Evolutionary conservation across 2,888 invertebrate genomes (phyloP).

Genomic region (Catocala fraxini): DNA sequence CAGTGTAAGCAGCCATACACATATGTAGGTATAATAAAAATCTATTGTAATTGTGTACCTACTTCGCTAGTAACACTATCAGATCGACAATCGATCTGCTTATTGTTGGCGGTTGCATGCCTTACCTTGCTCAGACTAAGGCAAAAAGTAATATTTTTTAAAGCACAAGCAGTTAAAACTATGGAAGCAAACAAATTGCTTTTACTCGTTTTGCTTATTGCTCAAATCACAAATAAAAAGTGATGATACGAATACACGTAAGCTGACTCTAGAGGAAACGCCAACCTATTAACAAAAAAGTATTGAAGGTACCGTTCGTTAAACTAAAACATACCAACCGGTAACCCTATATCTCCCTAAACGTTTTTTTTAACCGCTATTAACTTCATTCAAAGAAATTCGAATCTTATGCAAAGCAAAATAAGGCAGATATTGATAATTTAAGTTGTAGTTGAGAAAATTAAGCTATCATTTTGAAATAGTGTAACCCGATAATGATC

Average conservation of each 20-base stretch:
- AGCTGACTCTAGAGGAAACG: constrained; percentile 33
- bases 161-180: no score
- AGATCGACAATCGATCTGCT: no score
- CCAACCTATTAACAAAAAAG: constrained; percentile 20
- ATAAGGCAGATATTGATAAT: constrained; percentile 43
- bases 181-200: no score
- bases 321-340: constrained; percentile 20
- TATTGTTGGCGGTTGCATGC: no score
- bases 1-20: no score
- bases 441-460: constrained; percentile 39
- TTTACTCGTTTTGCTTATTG: no score
- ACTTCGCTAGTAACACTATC: no score
- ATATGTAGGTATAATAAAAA: no score
- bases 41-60: no score
- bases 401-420: not conserved
- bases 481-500: constrained; percentile 70
- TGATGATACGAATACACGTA: constrained; percentile 6
- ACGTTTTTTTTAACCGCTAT: constrained; percentile 11
- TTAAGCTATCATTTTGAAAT: constrained; percentile 67
- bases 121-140: no score
- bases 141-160: no score
- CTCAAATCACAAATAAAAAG: not conserved
- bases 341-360: constrained; percentile 28
- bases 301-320: constrained; percentile 13
- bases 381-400: not conserved